Evolutionary conservation across 2,888 invertebrate genomes (phyloP).

Genomic region (Agrypnus murinus): DNA sequence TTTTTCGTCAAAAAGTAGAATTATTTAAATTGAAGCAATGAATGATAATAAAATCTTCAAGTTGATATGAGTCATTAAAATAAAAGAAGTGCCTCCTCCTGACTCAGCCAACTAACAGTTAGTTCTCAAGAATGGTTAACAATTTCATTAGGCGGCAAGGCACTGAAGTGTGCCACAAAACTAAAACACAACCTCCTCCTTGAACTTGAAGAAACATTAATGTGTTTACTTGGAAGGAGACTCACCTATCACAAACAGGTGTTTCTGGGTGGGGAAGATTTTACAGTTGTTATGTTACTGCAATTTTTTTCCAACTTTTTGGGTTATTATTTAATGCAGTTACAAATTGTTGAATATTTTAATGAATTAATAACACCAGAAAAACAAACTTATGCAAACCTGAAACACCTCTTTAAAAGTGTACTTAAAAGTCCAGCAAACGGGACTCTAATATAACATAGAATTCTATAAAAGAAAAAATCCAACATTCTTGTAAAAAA

Average conservation of each 20-base stretch:
- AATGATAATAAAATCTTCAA: background rate
- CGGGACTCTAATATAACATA: too few species aligned
- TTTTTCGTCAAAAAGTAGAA: background rate
- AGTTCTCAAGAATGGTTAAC: conserved; percentile 23
- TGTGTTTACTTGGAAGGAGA: conserved; percentile 58
- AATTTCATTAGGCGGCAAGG: conserved; percentile 23
- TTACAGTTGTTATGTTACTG: too few species aligned
- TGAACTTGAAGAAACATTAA: conserved; percentile 58
- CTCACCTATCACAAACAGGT: conserved; percentile 53
- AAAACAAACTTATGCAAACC: too few species aligned
- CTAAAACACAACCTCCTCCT: conserved; percentile 56
- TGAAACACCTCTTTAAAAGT: too few species aligned
- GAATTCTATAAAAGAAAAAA: too few species aligned
- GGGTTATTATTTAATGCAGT: too few species aligned
- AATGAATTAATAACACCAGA: too few species aligned
- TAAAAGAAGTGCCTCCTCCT: conserved; percentile 4
- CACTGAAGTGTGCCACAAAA: conserved; percentile 56
- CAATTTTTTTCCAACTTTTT: too few species aligned
- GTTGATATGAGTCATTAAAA: background rate
- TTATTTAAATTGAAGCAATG: too few species aligned
- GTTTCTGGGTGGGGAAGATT: conserved; percentile 46
- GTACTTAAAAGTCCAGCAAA: too few species aligned
- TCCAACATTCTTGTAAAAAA: too few species aligned
- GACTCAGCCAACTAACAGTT: conserved; percentile 33
- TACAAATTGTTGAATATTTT: too few species aligned